phyloP scores from a whole-genome alignment of 2,113 vertebrate species.

The Gavia stellata region DNA sequence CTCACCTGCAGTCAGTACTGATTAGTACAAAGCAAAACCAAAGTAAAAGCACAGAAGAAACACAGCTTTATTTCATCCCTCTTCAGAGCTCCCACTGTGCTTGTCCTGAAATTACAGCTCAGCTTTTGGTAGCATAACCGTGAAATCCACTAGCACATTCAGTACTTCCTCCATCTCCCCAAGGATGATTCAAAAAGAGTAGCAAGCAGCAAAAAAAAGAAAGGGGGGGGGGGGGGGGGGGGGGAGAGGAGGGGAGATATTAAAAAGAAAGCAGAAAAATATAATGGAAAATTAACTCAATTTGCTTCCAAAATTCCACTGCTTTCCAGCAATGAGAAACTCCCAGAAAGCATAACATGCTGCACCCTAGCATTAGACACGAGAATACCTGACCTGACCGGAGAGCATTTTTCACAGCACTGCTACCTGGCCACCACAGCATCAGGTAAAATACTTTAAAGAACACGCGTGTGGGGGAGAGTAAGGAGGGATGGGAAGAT shows the following conservation, averaged over 20 bases:
- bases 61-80: background rate
- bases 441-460: background rate
- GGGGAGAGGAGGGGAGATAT: too few species aligned
- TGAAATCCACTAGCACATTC: background rate
- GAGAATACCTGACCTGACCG: background rate
- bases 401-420: background rate
- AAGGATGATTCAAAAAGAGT: background rate
- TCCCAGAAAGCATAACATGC: background rate
- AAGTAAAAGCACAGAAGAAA: background rate
- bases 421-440: background rate
- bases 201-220: too few species aligned
- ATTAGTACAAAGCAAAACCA: background rate
- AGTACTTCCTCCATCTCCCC: background rate
- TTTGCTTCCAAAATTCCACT: background rate
- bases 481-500: background rate
- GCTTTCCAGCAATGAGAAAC: background rate
- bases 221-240: rapidly evolving
- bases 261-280: background rate
- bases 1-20: background rate
- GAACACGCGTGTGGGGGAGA: rapidly evolving
- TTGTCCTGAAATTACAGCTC: background rate
- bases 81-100: background rate
- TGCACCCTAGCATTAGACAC: background rate
- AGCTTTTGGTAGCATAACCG: background rate
- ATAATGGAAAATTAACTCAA: background rate